phyloP scores from a whole-genome alignment of 1,140 invertebrate species.

The Drosophila micromelanica region DNA sequence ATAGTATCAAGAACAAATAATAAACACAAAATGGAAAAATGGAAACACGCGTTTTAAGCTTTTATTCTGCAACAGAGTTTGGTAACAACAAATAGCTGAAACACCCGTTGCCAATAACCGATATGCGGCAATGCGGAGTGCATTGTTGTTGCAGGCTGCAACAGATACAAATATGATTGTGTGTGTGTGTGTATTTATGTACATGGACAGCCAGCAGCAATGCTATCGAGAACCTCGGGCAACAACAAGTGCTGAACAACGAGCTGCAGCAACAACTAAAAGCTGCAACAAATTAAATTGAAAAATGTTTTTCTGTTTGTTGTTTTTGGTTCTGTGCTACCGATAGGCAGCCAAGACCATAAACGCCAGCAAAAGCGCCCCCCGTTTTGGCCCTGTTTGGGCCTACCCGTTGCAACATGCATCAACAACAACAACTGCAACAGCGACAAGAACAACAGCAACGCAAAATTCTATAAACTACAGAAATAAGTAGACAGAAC shows the following conservation, averaged over 20 bases:
- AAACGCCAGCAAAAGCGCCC: conserved; percentile 45
- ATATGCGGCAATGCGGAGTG: neutral
- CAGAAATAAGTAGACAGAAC: conserved; percentile 50
- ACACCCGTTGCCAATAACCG: conserved; percentile 37
- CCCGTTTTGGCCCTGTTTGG: conserved; percentile 22
- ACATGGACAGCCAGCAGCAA: conserved; percentile 1
- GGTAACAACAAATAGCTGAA: neutral
- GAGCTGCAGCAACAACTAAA: conserved; percentile 38
- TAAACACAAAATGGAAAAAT: too few species aligned
- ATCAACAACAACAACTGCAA: conserved; percentile 14
- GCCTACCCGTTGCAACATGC: conserved; percentile 56
- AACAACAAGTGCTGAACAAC: conserved; percentile 27
- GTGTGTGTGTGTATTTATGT: neutral
- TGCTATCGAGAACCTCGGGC: neutral
- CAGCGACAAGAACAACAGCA: conserved; percentile 18
- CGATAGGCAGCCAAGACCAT: conserved; percentile 60
- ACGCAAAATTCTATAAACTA: conserved; percentile 65
- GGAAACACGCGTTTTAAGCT: neutral
- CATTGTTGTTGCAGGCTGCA: neutral
- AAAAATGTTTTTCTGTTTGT: conserved; percentile 53
- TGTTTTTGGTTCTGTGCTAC: conserved; percentile 25
- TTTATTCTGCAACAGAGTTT: neutral
- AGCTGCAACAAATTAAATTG: conserved; percentile 67
- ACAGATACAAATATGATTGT: neutral
- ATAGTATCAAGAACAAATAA: neutral